Percentiles rank a stretch among this genome's conserved stretches.
phyloP scores from a whole-genome alignment of 1,140 invertebrate species.

The Lysiphlebus fabarum region DNA sequence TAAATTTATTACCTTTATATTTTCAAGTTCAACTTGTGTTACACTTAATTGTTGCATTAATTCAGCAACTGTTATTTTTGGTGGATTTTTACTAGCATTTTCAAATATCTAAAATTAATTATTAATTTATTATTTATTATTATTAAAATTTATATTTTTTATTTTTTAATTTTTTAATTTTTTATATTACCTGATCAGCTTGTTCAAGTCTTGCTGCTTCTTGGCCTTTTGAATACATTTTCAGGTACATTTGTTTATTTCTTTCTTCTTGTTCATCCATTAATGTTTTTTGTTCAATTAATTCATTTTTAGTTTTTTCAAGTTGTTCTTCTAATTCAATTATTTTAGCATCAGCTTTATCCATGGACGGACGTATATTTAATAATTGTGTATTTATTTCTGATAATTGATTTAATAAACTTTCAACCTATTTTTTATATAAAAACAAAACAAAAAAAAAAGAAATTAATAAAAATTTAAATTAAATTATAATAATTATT shows the following conservation, averaged over 20 bases:
- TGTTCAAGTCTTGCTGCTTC: slow-evolving; percentile 71
- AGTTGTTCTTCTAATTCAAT: slow-evolving; percentile 66
- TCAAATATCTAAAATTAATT: slow-evolving; percentile 59
- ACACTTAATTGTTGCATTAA: slow-evolving; percentile 74
- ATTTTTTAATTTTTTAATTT: not conserved
- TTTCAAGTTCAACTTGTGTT: slow-evolving; percentile 78
- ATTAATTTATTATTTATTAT: slow-evolving; percentile 10
- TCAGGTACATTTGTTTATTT: slow-evolving; percentile 73
- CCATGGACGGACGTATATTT: slow-evolving; percentile 55
- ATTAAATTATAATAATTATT: not conserved
- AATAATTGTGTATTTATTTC: slow-evolving; percentile 75
- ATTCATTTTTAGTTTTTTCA: slow-evolving; percentile 64
- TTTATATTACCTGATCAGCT: slow-evolving; percentile 57
- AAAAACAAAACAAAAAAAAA: not conserved
- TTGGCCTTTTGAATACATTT: slow-evolving; percentile 80
- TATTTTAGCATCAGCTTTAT: slow-evolving; percentile 65
- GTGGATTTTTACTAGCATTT: slow-evolving; percentile 58
- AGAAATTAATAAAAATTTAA: not conserved
- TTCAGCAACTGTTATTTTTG: slow-evolving; percentile 71
- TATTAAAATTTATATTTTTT: slow-evolving; percentile 1
- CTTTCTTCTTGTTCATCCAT: slow-evolving; percentile 68
- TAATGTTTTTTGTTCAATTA: slow-evolving; percentile 51
- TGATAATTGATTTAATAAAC: slow-evolving; percentile 71
- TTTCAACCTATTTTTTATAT: slow-evolving; percentile 55
- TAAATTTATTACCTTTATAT: slow-evolving; percentile 68